These are phyloP conservation scores for Cistogaster globosa DNA, from an alignment of 2,888 invertebrate genomes.

Conservation along the genomic window DNA sequence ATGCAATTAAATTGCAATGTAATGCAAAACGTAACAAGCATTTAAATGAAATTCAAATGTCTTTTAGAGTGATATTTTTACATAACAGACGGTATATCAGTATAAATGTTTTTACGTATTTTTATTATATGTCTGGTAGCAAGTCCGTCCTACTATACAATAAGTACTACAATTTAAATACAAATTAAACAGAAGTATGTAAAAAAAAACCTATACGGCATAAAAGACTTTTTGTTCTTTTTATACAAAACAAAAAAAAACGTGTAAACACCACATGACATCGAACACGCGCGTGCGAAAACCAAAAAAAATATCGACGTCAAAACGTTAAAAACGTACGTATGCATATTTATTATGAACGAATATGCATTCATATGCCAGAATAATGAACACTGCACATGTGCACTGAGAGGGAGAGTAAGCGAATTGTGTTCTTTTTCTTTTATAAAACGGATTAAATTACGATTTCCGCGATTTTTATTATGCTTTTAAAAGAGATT, in stretches of 20 bases:
- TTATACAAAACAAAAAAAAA: constrained; percentile 60
- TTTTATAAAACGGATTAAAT: constrained; percentile 50
- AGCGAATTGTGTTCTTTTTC: neutral
- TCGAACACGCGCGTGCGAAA: constrained; percentile 70
- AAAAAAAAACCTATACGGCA: constrained; percentile 52
- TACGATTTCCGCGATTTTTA: constrained; percentile 71
- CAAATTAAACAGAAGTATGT: constrained; percentile 65
- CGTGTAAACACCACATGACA: constrained; percentile 72
- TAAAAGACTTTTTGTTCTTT: constrained; percentile 45
- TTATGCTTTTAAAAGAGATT: constrained; percentile 46
- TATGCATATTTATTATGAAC: constrained; percentile 65
- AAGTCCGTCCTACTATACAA: constrained; percentile 1
- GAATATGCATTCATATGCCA: constrained; percentile 37
- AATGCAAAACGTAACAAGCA: constrained; percentile 71
- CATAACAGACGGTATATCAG: neutral
- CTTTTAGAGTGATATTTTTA: constrained; percentile 39
- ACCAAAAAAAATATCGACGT: neutral
- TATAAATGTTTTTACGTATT: constrained; percentile 6
- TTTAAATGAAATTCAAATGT: constrained; percentile 66
- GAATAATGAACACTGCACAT: constrained; percentile 29
- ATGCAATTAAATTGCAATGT: constrained; percentile 71
- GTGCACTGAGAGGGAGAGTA: constrained; percentile 4
- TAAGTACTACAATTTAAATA: constrained; percentile 60
- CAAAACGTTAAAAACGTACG: constrained; percentile 23
- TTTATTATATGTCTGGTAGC: neutral